Evolutionary conservation across 1,140 invertebrate species (phyloP), one percentile per base, ranked within the genome.

Genomic region (Diuraphis noxia): DNA sequence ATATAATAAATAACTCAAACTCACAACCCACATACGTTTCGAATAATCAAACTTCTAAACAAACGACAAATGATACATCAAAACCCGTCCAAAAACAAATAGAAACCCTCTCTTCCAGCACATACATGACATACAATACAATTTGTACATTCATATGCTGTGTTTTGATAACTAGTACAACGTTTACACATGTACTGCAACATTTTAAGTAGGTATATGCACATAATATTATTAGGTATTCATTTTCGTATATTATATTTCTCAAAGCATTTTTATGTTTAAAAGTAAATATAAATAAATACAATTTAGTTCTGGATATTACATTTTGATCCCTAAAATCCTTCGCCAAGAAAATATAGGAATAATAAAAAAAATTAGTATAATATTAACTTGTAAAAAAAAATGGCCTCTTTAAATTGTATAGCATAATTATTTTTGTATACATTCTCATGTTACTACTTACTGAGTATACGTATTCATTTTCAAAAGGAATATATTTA

Each of bases 401-500:
- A 72, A 72, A 72, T 63, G n/a, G 56, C 30, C 56, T 72, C 56
- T 72, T 72, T n/a, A n/a, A 72, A 72, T 72, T 72, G 30, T 72
- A n/a, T 72, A 72, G 13, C n/a, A 72, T 34, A 72, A 72, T 72
- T 72, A 72, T 72, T 72, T 72, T n/a, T n/a, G 34, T 72, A 72
- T 72, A 72, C 6, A 72, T 72, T n/a, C 30, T 72, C 56, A 34
- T 72, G 56, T 72, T 72, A 72, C 56, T 63, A n/a, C 56, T 72
- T n/a, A 72, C 30, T 72, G n/a, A 23, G 52, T 72, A 17, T 49
- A 49, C 30, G 30, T 72, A 72, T 72, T 72, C 56, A 17, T 72
- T 72, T 72, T n/a, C 56, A n/a, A 72, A 72, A 72, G 56, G 34
- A 72, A 72, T 72, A 72, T n/a, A n/a, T n/a, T n/a, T n/a, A n/a